Conservation (phyloP, 2,113 vertebrate genomes). For the Macrotus californicus region DNA sequence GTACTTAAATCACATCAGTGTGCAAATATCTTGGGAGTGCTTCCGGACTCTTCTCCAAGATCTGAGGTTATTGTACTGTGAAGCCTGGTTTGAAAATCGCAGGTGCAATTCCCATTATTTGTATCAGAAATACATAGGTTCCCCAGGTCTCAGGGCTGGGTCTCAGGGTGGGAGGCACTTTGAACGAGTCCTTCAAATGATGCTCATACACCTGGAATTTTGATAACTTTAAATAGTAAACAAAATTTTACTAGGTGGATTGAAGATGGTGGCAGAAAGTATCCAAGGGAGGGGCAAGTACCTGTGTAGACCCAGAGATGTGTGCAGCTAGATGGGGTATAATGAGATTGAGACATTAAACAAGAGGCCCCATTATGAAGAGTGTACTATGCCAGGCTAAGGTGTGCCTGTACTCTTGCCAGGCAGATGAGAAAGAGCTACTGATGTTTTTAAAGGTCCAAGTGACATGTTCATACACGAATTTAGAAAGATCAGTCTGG, state of each 20-base stretch:
- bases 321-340: too few species aligned
- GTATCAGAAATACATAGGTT: neutral
- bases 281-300: rapidly evolving
- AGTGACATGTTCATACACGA: neutral
- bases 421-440: neutral
- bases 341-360: neutral
- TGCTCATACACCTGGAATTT: neutral
- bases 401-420: neutral
- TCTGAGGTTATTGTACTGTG: neutral
- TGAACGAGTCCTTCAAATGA: neutral
- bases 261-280: neutral
- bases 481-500: neutral
- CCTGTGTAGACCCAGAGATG: neutral
- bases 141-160: neutral
- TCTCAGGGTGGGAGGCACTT: neutral
- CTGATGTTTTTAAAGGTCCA: neutral
- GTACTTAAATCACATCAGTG: neutral
- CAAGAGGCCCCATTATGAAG: neutral
- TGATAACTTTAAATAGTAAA: neutral
- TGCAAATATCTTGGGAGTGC: neutral
- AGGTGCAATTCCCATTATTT: neutral
- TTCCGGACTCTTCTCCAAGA: neutral
- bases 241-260: neutral
- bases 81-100: neutral
- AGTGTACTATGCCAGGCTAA: rapidly evolving